Conservation (phyloP, 2,888 invertebrate species). For the Chymomyza caudatula region DNA sequence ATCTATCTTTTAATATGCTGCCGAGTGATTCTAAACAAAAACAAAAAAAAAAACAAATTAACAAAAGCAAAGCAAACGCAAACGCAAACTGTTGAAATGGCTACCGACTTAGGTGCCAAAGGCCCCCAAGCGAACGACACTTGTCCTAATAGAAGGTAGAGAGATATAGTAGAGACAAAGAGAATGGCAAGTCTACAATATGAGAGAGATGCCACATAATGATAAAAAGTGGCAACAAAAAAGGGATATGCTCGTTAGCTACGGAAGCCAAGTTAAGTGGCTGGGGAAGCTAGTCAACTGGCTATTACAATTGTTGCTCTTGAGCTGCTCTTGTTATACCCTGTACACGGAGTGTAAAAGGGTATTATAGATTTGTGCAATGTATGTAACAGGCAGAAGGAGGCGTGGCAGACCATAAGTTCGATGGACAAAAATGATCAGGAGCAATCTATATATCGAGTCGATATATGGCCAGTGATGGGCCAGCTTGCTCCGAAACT, state of each 20-base stretch:
- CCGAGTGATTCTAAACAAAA: neutral
- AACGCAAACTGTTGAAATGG: conserved; percentile 18
- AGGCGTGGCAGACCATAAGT: too few relatives aligned
- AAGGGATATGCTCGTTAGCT: conserved; percentile 64
- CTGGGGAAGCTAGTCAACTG: neutral
- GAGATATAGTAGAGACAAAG: neutral
- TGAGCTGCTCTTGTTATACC: neutral
- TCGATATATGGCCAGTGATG: too few relatives aligned
- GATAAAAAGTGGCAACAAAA: conserved; percentile 13
- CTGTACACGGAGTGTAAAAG: too few relatives aligned
- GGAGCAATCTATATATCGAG: too few relatives aligned
- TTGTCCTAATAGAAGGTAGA: conserved; percentile 1
- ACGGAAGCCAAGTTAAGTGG: conserved; percentile 47
- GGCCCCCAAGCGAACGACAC: conserved; percentile 17
- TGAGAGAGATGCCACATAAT: neutral
- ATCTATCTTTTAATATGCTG: neutral
- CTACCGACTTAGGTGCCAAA: conserved; percentile 38
- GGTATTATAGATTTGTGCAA: too few relatives aligned
- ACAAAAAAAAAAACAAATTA: neutral
- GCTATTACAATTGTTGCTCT: neutral
- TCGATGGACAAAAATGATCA: too few relatives aligned
- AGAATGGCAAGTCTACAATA: neutral
- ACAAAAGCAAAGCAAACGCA: too few relatives aligned
- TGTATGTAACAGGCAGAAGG: too few relatives aligned
- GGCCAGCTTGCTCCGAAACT: too few relatives aligned